These are phyloP conservation scores for Manis pentadactyla DNA, from an alignment of 2,797 vertebrate genomes.

Conservation along the genomic window DNA sequence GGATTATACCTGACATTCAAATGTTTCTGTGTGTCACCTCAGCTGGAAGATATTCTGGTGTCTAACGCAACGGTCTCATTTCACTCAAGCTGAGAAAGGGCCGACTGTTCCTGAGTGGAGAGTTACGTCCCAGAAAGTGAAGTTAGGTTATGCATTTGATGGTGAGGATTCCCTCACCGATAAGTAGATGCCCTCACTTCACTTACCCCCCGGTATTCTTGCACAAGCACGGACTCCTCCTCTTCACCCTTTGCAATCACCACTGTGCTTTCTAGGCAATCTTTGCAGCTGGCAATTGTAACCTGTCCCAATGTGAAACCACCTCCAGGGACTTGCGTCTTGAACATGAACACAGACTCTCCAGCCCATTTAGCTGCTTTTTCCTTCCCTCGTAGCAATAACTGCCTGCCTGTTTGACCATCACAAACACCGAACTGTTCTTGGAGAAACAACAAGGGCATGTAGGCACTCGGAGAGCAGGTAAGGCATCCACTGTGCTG, in stretches of 20 bases:
- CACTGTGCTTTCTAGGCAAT: background rate
- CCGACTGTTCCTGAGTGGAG: too few relatives aligned
- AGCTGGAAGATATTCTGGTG: background rate
- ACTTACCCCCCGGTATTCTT: too few relatives aligned
- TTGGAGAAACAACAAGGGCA: background rate
- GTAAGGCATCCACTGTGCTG: too few relatives aligned
- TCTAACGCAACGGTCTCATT: background rate
- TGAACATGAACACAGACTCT: background rate
- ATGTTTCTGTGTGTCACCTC: background rate
- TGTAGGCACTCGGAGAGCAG: too few relatives aligned
- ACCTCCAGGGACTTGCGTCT: too few relatives aligned
- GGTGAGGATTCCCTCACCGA: background rate
- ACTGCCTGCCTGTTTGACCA: too few relatives aligned
- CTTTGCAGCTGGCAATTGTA: background rate
- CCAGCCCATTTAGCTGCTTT: background rate
- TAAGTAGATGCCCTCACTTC: background rate
- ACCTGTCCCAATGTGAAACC: background rate
- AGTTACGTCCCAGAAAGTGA: rapidly evolving
- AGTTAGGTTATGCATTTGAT: rapidly evolving
- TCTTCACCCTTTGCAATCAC: too few relatives aligned
- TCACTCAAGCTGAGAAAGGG: background rate
- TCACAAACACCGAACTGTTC: background rate
- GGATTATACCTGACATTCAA: background rate
- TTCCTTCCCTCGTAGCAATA: background rate
- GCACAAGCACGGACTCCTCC: too few relatives aligned